phyloP scores from a whole-genome alignment of 2,888 invertebrate species.

The Rutpela maculata region DNA sequence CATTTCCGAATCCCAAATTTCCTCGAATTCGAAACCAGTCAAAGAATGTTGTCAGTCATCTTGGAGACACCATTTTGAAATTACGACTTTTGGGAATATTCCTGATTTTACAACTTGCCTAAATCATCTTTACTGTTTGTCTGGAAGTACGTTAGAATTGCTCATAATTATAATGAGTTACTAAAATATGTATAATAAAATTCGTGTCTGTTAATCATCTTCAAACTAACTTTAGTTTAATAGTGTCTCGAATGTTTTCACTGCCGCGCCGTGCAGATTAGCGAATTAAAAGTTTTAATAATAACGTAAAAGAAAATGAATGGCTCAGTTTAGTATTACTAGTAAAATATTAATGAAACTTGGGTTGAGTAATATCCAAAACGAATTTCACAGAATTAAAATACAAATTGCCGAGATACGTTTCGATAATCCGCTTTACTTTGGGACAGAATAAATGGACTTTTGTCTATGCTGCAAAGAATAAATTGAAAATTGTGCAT shows the following conservation, averaged over 20 bases:
- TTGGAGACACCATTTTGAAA: too few relatives aligned
- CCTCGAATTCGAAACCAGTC: too few relatives aligned
- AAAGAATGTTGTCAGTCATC: too few relatives aligned
- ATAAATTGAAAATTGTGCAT: constrained; percentile 35
- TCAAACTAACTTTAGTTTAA: background rate
- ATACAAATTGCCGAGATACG: constrained; percentile 37
- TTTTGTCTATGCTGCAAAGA: constrained; percentile 20
- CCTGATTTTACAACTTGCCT: too few relatives aligned
- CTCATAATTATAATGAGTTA: too few relatives aligned
- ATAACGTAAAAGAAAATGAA: constrained; percentile 19
- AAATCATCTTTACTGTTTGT: too few relatives aligned
- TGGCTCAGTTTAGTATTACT: constrained; percentile 24
- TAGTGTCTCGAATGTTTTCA: background rate
- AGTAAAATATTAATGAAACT: constrained; percentile 28
- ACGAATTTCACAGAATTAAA: constrained; percentile 32
- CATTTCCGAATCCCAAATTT: too few relatives aligned
- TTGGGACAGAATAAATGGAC: constrained; percentile 24
- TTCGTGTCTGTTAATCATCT: background rate
- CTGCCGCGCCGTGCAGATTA: background rate
- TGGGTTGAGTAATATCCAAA: constrained; percentile 29
- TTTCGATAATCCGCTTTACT: constrained; percentile 25
- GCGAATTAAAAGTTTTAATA: constrained; percentile 19
- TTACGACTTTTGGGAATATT: too few relatives aligned
- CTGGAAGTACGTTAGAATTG: too few relatives aligned
- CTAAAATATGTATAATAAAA: background rate